These are phyloP conservation scores for Drosophila diplacantha DNA, from an alignment of 2,888 invertebrate species.

Conservation along the genomic window DNA sequence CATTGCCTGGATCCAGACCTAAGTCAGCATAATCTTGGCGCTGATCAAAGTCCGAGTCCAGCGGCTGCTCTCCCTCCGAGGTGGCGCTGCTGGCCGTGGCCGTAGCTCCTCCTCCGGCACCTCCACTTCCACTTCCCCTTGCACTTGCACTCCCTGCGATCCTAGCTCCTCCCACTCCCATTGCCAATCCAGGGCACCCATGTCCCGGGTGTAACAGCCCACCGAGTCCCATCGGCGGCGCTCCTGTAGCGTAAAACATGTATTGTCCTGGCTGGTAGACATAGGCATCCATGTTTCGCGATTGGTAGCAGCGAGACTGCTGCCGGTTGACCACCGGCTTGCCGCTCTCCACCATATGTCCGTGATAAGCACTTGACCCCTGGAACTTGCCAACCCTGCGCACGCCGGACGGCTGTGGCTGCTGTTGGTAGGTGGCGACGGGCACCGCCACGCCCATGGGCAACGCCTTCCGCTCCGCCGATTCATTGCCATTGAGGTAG, in stretches of 20 bases:
- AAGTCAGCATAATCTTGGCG: slow-evolving; percentile 29
- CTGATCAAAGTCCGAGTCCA: slow-evolving; percentile 50
- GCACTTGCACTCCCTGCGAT: background rate
- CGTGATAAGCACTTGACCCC: slow-evolving; percentile 9
- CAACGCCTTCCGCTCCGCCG: slow-evolving; percentile 3
- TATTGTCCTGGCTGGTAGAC: slow-evolving; percentile 25
- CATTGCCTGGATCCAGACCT: slow-evolving; percentile 26
- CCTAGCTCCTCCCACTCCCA: background rate
- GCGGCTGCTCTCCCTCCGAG: slow-evolving; percentile 44
- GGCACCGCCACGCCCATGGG: slow-evolving; percentile 1
- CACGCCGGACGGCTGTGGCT: slow-evolving; percentile 2
- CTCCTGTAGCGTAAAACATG: slow-evolving; percentile 12
- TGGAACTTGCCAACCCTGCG: slow-evolving; percentile 14
- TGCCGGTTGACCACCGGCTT: slow-evolving; percentile 30
- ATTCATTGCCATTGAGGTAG: slow-evolving; percentile 23
- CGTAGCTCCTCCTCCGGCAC: slow-evolving; percentile 11
- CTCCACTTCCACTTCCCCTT: background rate
- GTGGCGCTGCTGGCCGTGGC: slow-evolving; percentile 42
- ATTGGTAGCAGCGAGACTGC: slow-evolving; percentile 52
- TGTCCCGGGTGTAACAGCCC: slow-evolving; percentile 2
- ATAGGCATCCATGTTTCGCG: slow-evolving; percentile 39
- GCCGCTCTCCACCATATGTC: slow-evolving; percentile 1
- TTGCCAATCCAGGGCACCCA: background rate
- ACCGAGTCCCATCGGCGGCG: background rate
- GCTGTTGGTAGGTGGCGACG: background rate